Evolutionary conservation across 2,113 vertebrate genomes (phyloP), one percentile per base, ranked within the genome.

Genomic region (Alligator sinensis): DNA sequence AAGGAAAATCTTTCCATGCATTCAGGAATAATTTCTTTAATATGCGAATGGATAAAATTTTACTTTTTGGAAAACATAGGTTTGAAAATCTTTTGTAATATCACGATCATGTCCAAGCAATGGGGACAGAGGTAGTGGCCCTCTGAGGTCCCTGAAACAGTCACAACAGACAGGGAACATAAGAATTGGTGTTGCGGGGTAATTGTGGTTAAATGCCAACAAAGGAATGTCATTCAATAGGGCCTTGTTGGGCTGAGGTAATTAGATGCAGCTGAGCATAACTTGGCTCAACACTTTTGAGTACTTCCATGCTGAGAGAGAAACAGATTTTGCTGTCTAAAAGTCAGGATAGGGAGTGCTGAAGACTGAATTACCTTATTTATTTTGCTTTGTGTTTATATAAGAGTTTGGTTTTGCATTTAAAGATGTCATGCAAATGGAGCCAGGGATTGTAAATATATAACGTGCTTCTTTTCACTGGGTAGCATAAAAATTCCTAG

Each of bases 251-350:
- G 89, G 87, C 61, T 84, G 68, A 61, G 64, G 80, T 78, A 87
- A 94, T 94, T 94, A 75, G 82, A 64, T 95, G n/a, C 89, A 94
- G 87, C 82, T 88, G 78, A 88, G 89, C 83, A 91, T 82, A 74
- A 6, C 47, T 78, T 80, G 77, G 30, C 74, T 68, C 82, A 34
- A 14, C 55, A 75, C 64, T 82, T 83, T 25, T 92, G 77, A 61
- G 61, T 89, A 47, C 76, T 91, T 77, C 76, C 54, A 9, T 2
- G 17, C 34, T 30, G 19, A 14, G n/a, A 87, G 15, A 66, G 21
- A 82, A 89, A 82, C 21, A 87, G 61, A n/a, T 24, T 57, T 86
- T 93, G 91, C 82, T 91, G 75, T 21, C 75, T 15, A 79, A 68
- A 15, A 95, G 86, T 58, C 88, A 38, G 77, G 64, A 64, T 30